Evolutionary conservation across 2,797 vertebrate genomes (phyloP).

Genomic region (Silurus lanzhouensis): DNA sequence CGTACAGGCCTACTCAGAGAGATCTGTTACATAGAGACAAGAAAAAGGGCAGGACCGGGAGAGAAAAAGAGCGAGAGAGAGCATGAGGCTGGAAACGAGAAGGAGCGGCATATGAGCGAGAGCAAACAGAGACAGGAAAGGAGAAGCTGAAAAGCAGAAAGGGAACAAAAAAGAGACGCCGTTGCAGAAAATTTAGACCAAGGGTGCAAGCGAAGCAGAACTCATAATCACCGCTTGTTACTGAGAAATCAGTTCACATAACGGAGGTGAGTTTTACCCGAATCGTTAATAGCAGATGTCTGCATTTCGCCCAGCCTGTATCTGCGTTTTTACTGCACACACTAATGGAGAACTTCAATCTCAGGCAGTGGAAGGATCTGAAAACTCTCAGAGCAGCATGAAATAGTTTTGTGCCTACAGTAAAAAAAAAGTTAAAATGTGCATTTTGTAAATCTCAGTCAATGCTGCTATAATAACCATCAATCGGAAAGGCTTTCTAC

Average conservation of each 20-base stretch:
- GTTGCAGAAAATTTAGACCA: slow-evolving; percentile 46
- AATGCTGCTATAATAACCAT: too few species aligned
- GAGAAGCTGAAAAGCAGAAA: slow-evolving; percentile 36
- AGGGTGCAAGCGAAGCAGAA: slow-evolving; percentile 46
- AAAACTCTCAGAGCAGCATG: neutral
- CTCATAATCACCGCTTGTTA: slow-evolving; percentile 39
- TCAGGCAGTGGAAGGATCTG: neutral
- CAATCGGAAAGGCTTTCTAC: neutral
- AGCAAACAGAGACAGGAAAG: slow-evolving; percentile 35
- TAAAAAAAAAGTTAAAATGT: neutral
- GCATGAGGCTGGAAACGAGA: neutral
- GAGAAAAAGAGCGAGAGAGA: neutral
- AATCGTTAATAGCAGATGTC: slow-evolving; percentile 14
- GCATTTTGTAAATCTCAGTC: too few species aligned
- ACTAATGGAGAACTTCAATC: neutral
- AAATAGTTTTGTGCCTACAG: neutral
- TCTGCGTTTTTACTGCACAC: neutral
- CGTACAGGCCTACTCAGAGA: slow-evolving; percentile 52
- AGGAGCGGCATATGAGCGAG: slow-evolving; percentile 23
- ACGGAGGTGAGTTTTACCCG: slow-evolving; percentile 19
- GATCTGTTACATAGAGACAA: slow-evolving; percentile 50
- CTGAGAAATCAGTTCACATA: slow-evolving; percentile 33
- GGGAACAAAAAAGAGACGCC: slow-evolving; percentile 35
- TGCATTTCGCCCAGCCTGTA: neutral
- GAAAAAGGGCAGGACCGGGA: neutral